phyloP scores from a whole-genome alignment of 2,888 invertebrate genomes.

The Pristionchus arcanus region DNA sequence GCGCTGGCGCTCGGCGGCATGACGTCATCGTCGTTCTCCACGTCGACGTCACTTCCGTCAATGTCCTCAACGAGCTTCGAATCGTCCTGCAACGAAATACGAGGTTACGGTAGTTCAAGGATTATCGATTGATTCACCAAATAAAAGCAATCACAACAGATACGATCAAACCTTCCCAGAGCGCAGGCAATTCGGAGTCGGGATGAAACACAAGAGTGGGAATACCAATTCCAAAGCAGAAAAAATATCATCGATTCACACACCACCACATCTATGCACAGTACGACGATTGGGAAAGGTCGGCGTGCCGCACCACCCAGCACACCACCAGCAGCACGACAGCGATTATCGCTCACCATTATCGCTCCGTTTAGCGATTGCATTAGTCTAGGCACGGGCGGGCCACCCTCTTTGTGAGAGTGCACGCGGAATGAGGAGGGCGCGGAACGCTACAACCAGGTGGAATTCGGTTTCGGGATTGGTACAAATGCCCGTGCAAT shows the following conservation, averaged over 20 bases:
- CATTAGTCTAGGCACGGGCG: slow-evolving; percentile 61
- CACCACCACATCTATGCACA: neutral
- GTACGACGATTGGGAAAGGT: slow-evolving; percentile 19
- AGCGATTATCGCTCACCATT: neutral
- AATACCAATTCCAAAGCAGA: neutral
- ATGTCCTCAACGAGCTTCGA: slow-evolving; percentile 43
- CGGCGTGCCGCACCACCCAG: neutral
- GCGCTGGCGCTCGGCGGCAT: neutral
- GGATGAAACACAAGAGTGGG: neutral
- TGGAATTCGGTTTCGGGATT: neutral
- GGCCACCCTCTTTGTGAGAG: slow-evolving; percentile 42
- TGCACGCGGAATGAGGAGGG: slow-evolving; percentile 53
- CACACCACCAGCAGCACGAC: slow-evolving; percentile 44
- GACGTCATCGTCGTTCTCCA: slow-evolving; percentile 12
- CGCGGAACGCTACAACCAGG: slow-evolving; percentile 46
- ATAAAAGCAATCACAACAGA: neutral
- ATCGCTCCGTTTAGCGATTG: slow-evolving; percentile 38
- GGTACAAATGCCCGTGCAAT: neutral
- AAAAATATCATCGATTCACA: neutral
- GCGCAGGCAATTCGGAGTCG: neutral
- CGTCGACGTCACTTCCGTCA: slow-evolving; percentile 48
- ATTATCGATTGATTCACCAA: neutral
- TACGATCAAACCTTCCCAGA: neutral
- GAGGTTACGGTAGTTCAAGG: neutral
- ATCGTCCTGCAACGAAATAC: slow-evolving; percentile 29